Base-by-base conservation (phyloP, 1,140 invertebrate genomes). In the Dufourea novaeangliae region DNA sequence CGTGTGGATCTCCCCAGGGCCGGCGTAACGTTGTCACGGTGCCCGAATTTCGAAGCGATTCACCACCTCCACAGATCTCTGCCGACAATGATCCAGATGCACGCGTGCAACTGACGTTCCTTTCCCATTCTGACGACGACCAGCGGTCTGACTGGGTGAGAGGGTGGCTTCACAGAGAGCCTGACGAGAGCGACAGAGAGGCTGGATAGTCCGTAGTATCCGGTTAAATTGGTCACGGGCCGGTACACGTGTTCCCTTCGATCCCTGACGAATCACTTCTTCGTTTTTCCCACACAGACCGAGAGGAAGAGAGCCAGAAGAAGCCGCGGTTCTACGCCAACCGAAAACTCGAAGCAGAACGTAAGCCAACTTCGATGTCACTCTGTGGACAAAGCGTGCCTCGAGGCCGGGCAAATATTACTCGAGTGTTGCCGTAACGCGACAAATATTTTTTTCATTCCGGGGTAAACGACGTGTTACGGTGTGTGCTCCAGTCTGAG, bases 191-290 rank as follows among this genome's bases (percentile, higher is more conserved):
- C 11, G 11, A 29, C 27, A 3, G 11, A 56, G 52, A 52, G 59
- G 54, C 29, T 61, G 37, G 37, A 66, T 41, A 50, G 46, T 17
- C 54, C 50, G 12, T 56, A 83, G 88, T 92, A 92, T 92, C 91
- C 91, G 91, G 91, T 91, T 90, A 88, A 90, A 92, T 92, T 92
- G 86, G 91, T 91, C 88, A 92, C 88, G 90, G 89, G 74, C 61
- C 79, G 82, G 82, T 84, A 88, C 88, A 90, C 88, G 90, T 88
- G 88, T 87, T 87, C 71, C 67, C 82, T 67, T 78, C 88, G 88
- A 89, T 87, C 86, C 90, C 82, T 91, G 88, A 88, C 90, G 87
- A 90, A 90, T 91, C 88, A 88, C 57, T 56, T 75, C 78, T n/a
- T 75, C 86, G 78, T 88, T 91, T 92, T 92, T 92, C 90, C 89